Evolutionary conservation across 2,797 vertebrate species (phyloP).

Genomic region (Sylvilagus floridanus): DNA sequence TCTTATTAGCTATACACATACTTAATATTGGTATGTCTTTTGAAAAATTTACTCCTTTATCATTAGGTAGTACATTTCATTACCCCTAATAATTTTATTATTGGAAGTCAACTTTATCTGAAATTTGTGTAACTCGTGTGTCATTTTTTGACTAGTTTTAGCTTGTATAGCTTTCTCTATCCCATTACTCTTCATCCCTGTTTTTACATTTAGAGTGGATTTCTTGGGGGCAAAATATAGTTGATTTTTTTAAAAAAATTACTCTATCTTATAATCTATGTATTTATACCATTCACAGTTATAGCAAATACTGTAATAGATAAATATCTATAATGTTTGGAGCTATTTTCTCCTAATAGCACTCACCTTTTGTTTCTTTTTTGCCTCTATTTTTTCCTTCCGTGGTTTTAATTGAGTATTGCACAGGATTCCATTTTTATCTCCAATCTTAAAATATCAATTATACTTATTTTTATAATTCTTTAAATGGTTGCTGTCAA

Average conservation of each 20-base stretch:
- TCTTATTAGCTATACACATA: neutral
- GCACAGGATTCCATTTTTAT: neutral
- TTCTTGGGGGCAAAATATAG: neutral
- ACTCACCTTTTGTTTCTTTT: neutral
- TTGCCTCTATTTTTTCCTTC: neutral
- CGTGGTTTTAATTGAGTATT: neutral
- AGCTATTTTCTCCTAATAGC: neutral
- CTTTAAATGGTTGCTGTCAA: neutral
- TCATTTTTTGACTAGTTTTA: neutral
- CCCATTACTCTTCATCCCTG: neutral
- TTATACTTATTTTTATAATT: neutral
- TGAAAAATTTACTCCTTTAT: conserved; percentile 8
- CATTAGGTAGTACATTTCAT: neutral
- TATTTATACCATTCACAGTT: neutral
- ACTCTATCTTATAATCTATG: neutral
- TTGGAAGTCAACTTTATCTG: neutral
- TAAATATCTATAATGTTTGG: neutral
- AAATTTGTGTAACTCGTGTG: neutral
- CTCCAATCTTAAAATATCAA: neutral
- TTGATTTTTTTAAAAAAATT: neutral
- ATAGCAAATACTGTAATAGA: neutral
- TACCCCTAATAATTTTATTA: conserved; percentile 16
- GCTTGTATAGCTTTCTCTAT: neutral
- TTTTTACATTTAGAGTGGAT: neutral
- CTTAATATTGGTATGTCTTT: conserved; percentile 32